phyloP scores from a whole-genome alignment of 2,888 invertebrate species.

The Cerceris ruficornis region DNA sequence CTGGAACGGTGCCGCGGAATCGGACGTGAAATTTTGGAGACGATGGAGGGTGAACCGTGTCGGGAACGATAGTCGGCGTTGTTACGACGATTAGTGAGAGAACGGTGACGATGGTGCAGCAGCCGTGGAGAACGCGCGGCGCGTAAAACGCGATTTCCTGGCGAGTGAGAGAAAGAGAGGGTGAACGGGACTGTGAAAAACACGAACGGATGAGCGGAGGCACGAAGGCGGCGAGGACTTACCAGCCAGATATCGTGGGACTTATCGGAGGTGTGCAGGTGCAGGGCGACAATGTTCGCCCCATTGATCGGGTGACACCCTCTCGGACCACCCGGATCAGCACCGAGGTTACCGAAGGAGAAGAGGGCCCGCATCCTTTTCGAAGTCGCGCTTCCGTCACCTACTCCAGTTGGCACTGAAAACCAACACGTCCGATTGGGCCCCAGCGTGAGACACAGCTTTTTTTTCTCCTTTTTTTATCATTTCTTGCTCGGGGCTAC shows the following conservation, averaged over 20 bases:
- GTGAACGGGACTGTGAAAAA: conserved; percentile 52
- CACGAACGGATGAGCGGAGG: conserved; percentile 68
- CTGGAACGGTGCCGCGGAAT: too few relatives aligned
- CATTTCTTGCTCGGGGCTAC: neutral
- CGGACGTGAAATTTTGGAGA: too few relatives aligned
- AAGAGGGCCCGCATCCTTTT: conserved; percentile 72
- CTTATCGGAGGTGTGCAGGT: conserved; percentile 73
- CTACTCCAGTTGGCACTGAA: conserved; percentile 77
- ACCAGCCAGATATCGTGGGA: conserved; percentile 73
- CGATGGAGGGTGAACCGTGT: too few relatives aligned
- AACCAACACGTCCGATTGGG: conserved; percentile 74
- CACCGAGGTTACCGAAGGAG: conserved; percentile 70
- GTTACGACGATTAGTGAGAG: too few relatives aligned
- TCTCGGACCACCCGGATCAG: conserved; percentile 70
- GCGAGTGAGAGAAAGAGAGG: conserved; percentile 38
- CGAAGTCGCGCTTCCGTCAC: conserved; percentile 76
- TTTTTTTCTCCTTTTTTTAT: conserved; percentile 1
- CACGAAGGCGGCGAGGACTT: conserved; percentile 73
- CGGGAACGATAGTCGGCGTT: too few relatives aligned
- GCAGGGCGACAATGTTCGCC: conserved; percentile 69
- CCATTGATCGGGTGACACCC: conserved; percentile 68
- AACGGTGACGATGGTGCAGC: too few relatives aligned
- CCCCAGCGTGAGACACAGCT: conserved; percentile 59
- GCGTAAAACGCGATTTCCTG: neutral
- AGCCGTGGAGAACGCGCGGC: too few relatives aligned